Evolutionary conservation across 2,113 vertebrate genomes (phyloP).

Genomic region (Apeltes quadracus): DNA sequence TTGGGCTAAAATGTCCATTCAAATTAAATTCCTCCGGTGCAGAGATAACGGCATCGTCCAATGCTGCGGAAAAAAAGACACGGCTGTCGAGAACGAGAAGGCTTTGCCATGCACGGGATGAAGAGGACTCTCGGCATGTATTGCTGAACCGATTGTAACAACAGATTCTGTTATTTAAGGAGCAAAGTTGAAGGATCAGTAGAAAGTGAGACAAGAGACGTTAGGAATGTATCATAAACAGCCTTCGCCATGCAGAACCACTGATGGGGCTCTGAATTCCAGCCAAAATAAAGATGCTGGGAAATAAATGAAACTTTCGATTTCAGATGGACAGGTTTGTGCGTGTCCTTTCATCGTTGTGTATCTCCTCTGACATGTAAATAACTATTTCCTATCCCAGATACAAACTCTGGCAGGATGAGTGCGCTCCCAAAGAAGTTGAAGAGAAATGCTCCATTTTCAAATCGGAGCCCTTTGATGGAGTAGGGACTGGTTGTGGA

Average conservation of each 20-base stretch:
- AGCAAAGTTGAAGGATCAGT: not conserved
- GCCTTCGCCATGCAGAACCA: conserved; percentile 39
- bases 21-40: conserved; percentile 74
- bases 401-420: conserved; percentile 35
- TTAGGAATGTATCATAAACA: conserved; percentile 31
- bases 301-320: conserved; percentile 33
- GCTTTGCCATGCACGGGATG: conserved; percentile 11
- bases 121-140: conserved; percentile 31
- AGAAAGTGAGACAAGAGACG: conserved; percentile 23
- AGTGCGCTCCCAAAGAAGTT: conserved; percentile 35
- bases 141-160: conserved; percentile 34
- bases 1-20: conserved; percentile 80
- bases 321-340: conserved; percentile 37
- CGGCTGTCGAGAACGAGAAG: conserved; percentile 40
- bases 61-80: conserved; percentile 42
- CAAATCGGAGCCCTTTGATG: conserved; percentile 76
- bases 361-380: conserved; percentile 37
- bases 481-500: conserved; percentile 52
- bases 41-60: conserved; percentile 69
- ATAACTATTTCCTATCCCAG: conserved; percentile 30
- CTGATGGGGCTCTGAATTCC: conserved; percentile 37
- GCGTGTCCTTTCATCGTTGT: conserved; percentile 14
- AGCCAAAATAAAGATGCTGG: conserved; percentile 29
- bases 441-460: conserved; percentile 63
- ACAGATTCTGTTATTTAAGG: conserved; percentile 59